Evolutionary conservation across 2,888 invertebrate genomes (phyloP), one percentile per base, ranked within the genome.

Genomic region (Enoplolaimus lenunculus): DNA sequence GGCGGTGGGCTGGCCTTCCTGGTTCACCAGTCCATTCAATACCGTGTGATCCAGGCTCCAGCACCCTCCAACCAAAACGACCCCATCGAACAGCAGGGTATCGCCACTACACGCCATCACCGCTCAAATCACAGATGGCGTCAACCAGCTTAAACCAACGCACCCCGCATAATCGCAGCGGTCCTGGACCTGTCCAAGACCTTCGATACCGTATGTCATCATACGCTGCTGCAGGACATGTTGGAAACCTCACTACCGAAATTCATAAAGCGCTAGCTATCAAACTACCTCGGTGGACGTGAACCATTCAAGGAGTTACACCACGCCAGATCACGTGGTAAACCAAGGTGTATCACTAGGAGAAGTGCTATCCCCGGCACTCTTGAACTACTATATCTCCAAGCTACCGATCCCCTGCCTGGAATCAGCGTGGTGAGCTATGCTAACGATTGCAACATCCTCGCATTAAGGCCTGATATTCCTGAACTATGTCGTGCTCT

Each of bases 51-150:
- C 16, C n/a, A 57, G 16, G 16, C 57, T 21, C 57, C 57, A n/a
- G 57, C 57, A 21, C 57, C 57, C 16, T n/a, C 16, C n/a, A n/a
- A 57, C 57, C 57, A 16, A 57, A 57, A 57, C n/a, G n/a, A 57
- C 57, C n/a, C n/a, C 57, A 57, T 57, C 57, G 57, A 57, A n/a
- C 57, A 57, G n/a, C 57, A 57, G 57, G 57, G 57, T 21, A 57
- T 57, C 57, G 57, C 57, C 16, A 21, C 57, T 57, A n/a, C 57
- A 57, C n/a, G 57, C 57, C 57, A 57, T 57, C n/a, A 57, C 57
- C 57, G n/a, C 57, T 16, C 57, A 57, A 57, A 57, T 57, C 16
- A n/a, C 57, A 21, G 57, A 16, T 57, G 57, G 57, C 57, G 16
- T 57, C 16, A 57, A 57, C 57, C 57, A 57, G n/a, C 57, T n/a